Evolutionary conservation across 23 tunicate species (phyloP).

Genomic region (Ciona savignyi): DNA sequence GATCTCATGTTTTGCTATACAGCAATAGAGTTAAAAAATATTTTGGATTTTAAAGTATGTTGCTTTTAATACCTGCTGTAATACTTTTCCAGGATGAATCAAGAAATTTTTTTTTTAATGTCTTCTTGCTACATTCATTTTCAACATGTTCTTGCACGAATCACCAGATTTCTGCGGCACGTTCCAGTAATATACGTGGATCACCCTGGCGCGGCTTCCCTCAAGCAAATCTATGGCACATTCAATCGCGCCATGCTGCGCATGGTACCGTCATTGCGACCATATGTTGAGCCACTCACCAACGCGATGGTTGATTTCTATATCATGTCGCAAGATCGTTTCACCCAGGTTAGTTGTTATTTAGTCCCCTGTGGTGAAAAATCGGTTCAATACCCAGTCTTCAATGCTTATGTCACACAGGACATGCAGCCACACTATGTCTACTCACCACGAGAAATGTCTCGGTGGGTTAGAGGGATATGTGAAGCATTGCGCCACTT

Average conservation of each 20-base stretch:
- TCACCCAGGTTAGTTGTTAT: constrained; percentile 61
- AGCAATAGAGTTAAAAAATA: no score
- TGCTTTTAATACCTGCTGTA: no score
- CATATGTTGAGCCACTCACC: constrained; percentile 95
- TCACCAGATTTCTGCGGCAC: constrained; percentile 91
- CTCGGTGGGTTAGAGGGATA: constrained; percentile 98
- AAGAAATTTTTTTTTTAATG: no score
- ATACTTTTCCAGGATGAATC: no score
- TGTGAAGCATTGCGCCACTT: constrained; percentile 93
- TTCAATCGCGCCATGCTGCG: constrained; percentile 99
- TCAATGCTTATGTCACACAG: constrained; percentile 15
- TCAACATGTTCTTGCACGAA: no score
- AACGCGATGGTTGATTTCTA: constrained; percentile 99
- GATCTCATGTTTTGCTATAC: not conserved
- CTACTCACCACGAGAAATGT: constrained; percentile 99
- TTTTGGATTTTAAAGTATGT: not conserved
- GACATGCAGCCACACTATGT: constrained; percentile 99
- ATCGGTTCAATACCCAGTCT: no score
- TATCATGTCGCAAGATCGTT: constrained; percentile 86
- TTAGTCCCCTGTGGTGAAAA: no score
- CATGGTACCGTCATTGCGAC: constrained; percentile 87
- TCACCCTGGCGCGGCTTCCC: constrained; percentile 93
- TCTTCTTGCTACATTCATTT: no score
- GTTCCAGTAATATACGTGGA: constrained; percentile 98
- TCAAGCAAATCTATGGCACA: constrained; percentile 94